Base-by-base conservation (phyloP, 2,113 vertebrate species). In the Mionectes macconnelli region DNA sequence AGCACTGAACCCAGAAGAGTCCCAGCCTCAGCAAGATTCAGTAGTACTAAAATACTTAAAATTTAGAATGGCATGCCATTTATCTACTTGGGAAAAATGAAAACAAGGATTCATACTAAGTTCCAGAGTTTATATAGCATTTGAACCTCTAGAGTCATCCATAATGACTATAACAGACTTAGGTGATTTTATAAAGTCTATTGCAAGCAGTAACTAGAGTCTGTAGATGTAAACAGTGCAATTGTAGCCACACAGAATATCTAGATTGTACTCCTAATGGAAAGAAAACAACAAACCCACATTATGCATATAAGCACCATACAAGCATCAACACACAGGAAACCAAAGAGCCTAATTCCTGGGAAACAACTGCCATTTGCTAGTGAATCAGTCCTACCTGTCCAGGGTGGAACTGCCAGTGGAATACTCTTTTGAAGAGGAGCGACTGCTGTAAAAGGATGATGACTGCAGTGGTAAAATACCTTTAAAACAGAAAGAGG, bases 381-480 rank as follows among this genome's bases (percentile, higher is more conserved):
- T 8, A 49, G 40, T 52, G 89, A 91, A 74, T 85, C 84, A 67
- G 16, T 53, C 94, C 66, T 97, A 99, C 99, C 99, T 98, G 96
- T 99, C 99, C 89, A 99, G 82, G 82, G 98, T 98, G 53, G 98
- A 98, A 97, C 98, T 98, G 83, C 97, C 97, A 82, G 98, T 97
- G 91, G 98, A 96, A 87, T 98, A 99, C 73, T 99, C 99, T 96
- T 99, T 99, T 76, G 98, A 97, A 76, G 97, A 97, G 37, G 98
- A 94, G 86, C 99, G 98, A 95, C 99, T 98, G 35, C 99, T 90
- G 74, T 99, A 99, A 96, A 99, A 99, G 13, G 99, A 98, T 5
- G 99, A 98, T 1, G 99, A 98, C 92, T 99, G 99, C 63, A 99
- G 98, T 31, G 99, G 99, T 84, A 98, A 97, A 96, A 99, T 93